Evolutionary conservation across 2,797 vertebrate species (phyloP), one percentile per base, ranked within the genome.

Genomic region (Argyrosomus regius): DNA sequence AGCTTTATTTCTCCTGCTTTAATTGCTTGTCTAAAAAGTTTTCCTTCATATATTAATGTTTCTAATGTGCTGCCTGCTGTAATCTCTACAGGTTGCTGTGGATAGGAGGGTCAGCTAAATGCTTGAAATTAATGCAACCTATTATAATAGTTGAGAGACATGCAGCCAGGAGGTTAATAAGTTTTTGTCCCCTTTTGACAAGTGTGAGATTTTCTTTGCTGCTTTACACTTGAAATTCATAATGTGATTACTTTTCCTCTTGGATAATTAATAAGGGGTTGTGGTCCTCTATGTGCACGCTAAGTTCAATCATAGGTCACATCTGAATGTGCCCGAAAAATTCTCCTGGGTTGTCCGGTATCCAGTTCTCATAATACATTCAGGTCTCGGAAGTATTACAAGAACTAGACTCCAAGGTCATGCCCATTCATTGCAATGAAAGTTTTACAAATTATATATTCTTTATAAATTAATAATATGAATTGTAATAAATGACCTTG

Each of bases 241-340:
- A 26, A 60, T 56, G 54, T 60, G 45, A 72, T 72, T 63, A 72
- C 46, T 48, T 56, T 43, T 28, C 41, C 53, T 69, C 77, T 60
- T 16, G 6, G 57, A 24, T 63, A 28, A 75, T 72, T 75, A 62
- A 35, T 43, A 4, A 17, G 4, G 39, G 13, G 26, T 31, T 10
- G 10, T 20, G 59, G 35, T 53, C 45, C 4, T 13, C 24, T 17
- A 6, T 53, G 39, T 24, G 41, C 26, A 52, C 12, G 20, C 31
- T 24, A 14, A 56, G 35, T 67, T 61, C 41, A 41, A 8, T 52
- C 24, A 65, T 7, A 0, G 49, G 45, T 58, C 59, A 58, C 20
- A 8, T 46, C 35, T 59, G 35, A 39, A n/a, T 63, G 18, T 63
- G 7, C 12, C 13, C 5, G 17, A 22, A 31, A 24, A 4, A 31